Conservation (phyloP, 2,797 vertebrate species). For the Channallabes apus region DNA sequence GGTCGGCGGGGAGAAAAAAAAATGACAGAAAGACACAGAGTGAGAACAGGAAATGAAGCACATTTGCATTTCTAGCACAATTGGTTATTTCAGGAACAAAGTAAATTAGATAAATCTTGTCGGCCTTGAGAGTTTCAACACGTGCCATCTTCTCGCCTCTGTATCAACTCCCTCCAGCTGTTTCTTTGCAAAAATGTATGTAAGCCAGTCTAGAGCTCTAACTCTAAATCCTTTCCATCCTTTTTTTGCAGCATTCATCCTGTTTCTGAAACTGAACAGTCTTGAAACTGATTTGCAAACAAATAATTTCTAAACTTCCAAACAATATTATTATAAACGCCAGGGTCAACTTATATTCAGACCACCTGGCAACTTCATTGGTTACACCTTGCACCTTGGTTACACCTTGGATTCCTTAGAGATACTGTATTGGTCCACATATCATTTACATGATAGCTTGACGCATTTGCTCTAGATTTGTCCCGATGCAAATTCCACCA, state of each 20-base stretch:
- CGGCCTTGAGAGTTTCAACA: slow-evolving; percentile 13
- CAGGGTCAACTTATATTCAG: neutral
- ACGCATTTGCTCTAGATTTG: too few species aligned
- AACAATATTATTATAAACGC: neutral
- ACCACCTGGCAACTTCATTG: slow-evolving; percentile 39
- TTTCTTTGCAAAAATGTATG: neutral
- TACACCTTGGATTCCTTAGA: neutral
- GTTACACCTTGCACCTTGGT: slow-evolving; percentile 45
- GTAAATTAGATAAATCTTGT: slow-evolving; percentile 13
- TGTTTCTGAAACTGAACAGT: neutral
- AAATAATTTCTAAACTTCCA: neutral
- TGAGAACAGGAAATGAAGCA: slow-evolving; percentile 7
- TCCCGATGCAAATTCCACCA: too few species aligned
- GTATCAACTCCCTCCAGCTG: neutral
- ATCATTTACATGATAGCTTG: too few species aligned
- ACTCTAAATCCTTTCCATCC: neutral
- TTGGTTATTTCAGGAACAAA: slow-evolving; percentile 26
- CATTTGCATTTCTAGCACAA: slow-evolving; percentile 11
- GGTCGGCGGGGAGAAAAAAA: neutral
- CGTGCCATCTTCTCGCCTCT: neutral
- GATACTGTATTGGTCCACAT: too few species aligned
- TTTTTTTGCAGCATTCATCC: neutral
- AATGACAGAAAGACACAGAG: neutral
- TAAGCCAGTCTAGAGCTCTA: neutral
- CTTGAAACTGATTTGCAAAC: neutral